These are phyloP conservation scores for Diadema setosum DNA, from an alignment of 35 echinoderm and acorn worm genomes.

Conservation along the genomic window DNA sequence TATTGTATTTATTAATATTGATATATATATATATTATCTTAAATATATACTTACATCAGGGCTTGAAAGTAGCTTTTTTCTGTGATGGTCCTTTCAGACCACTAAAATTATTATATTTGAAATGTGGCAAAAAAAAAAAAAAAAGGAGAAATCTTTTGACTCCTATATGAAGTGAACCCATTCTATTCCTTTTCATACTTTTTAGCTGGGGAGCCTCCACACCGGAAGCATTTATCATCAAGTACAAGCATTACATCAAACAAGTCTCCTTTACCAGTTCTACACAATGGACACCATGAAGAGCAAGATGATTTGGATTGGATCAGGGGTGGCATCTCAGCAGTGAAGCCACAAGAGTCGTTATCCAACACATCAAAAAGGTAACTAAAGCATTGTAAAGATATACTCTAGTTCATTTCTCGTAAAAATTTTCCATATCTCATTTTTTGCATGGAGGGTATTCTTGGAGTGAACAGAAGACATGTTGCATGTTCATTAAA, in stretches of 20 bases:
- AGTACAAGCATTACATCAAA: background rate
- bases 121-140: background rate
- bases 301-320: background rate
- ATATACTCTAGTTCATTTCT: too few species aligned
- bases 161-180: too few species aligned
- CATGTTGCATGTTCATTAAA: too few species aligned
- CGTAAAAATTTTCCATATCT: too few species aligned
- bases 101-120: background rate
- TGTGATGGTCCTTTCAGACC: background rate
- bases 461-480: too few species aligned
- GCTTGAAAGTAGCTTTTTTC: background rate
- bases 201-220: background rate
- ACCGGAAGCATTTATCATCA: background rate
- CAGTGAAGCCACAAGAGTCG: background rate
- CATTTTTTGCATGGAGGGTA: too few species aligned
- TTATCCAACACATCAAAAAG: too few species aligned
- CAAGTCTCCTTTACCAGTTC: background rate
- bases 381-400: too few species aligned
- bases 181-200: too few species aligned
- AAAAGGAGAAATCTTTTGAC: background rate
- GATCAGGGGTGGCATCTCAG: background rate
- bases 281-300: background rate
- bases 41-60: background rate
- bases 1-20: background rate
- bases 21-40: background rate